These are phyloP conservation scores for Xanthorhoe spadicearia DNA, from an alignment of 2,888 invertebrate species.

Conservation along the genomic window DNA sequence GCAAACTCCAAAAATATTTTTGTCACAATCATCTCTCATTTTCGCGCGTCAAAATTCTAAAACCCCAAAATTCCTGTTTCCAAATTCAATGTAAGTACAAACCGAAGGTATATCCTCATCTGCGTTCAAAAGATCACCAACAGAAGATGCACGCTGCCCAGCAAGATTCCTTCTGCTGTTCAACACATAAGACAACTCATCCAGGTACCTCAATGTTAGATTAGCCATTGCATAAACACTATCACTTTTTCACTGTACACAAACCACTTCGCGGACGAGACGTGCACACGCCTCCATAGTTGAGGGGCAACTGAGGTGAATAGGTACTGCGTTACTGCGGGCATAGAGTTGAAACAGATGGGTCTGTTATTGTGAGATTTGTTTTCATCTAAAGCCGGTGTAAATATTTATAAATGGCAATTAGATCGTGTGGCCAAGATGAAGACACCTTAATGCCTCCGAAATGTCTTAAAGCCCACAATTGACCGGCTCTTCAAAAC, in stretches of 20 bases:
- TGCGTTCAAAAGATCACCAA: conserved; percentile 77
- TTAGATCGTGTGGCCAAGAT: too few species aligned
- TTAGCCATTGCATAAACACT: conserved; percentile 68
- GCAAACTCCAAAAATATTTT: neutral
- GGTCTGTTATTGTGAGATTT: neutral
- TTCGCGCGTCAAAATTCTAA: conserved; percentile 18
- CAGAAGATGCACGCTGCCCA: conserved; percentile 78
- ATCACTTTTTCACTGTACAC: conserved; percentile 28
- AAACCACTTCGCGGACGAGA: neutral
- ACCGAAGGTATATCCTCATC: conserved; percentile 77
- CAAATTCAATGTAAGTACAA: conserved; percentile 42
- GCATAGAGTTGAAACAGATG: conserved; percentile 27
- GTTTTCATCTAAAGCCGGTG: neutral
- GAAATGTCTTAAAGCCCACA: too few species aligned
- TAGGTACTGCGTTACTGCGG: conserved; percentile 14
- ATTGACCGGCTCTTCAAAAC: too few species aligned
- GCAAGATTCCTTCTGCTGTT: conserved; percentile 74
- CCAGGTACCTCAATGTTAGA: conserved; percentile 80
- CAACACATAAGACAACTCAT: conserved; percentile 80
- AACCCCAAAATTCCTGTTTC: neutral
- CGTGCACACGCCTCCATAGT: conserved; percentile 24
- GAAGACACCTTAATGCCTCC: too few species aligned
- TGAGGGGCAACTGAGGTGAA: conserved; percentile 25
- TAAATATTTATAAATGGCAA: too few species aligned
- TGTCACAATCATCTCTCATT: neutral